Base-by-base conservation (phyloP, 2,888 invertebrate genomes). In the Cataglyphis albicans region DNA sequence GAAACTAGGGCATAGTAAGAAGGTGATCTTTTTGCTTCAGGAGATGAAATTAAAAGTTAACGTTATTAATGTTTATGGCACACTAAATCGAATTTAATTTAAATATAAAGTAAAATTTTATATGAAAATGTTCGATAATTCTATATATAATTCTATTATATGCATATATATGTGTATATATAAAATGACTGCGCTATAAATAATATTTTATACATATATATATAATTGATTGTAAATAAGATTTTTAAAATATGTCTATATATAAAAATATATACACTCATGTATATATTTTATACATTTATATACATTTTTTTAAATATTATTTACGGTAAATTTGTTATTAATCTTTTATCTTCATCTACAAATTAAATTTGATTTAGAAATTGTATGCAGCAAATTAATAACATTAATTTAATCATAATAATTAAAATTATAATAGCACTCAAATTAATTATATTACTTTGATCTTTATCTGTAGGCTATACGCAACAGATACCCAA, bases 1-100 rank as follows among this genome's bases (percentile, higher is more conserved):
- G n/a, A 75, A 81, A 85, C 57, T 41, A 57, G 85, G 76, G 63
- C 85, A 44, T 29, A 10, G 18, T 76, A 57, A 78, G 44, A 12
- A 78, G 44, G 57, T 68, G 25, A 78, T 70, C 21, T 70, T 78
- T 78, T 68, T 59, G 41, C 41, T 21, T 15, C 41, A 29, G 15
- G 9, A 57, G 68, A 44, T 78, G 32, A 21, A 38, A 18, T 44
- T 48, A 18, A 7, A 52, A n/a, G 6, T 55, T 55, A 57, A 78
- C 44, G 25, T 59, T 57, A 41, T 76, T 78, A 70, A 70, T 70
- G 57, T 21, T 41, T 18, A 57, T 15, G n/a, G 25, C 21, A 35
- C 38, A 21, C 21, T 48, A 52, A 68, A 68, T 78, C 21, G 29
- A 78, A 57, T 52, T 52, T 55, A 25, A 52, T 15, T 38, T 38